Evolutionary conservation across 2,113 vertebrate species (phyloP).

Genomic region (Lucifuga dentata): DNA sequence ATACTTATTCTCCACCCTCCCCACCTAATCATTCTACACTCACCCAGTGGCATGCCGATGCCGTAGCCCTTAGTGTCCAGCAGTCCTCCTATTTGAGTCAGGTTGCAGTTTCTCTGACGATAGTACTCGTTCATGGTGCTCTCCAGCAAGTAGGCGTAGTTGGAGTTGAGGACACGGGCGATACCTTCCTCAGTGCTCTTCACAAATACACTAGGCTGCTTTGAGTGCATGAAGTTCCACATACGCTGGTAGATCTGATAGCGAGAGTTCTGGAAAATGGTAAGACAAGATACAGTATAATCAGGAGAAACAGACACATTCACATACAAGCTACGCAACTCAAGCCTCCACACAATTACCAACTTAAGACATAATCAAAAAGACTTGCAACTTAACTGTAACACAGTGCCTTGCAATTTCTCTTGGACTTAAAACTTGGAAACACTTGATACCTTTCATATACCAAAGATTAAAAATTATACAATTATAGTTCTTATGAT

Average conservation of each 20-base stretch:
- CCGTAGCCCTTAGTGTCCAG: constrained; percentile 99
- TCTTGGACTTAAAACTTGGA: too few species aligned
- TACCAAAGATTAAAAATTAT: too few species aligned
- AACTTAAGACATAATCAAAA: too few species aligned
- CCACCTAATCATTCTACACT: constrained; percentile 18
- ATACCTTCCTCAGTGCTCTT: constrained; percentile 99
- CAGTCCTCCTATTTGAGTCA: constrained; percentile 98
- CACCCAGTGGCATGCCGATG: constrained; percentile 98
- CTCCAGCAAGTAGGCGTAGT: constrained; percentile 97
- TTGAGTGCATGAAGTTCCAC: constrained; percentile 99
- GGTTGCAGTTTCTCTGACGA: constrained; percentile 97
- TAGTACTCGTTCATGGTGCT: constrained; percentile 99
- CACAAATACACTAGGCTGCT: constrained; percentile 97
- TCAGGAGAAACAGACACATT: constrained; percentile 13
- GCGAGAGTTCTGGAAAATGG: constrained; percentile 90
- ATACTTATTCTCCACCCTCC: not conserved
- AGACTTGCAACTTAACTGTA: too few species aligned
- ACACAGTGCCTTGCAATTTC: too few species aligned
- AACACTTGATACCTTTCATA: too few species aligned
- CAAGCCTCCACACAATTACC: too few species aligned
- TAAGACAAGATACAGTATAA: not conserved
- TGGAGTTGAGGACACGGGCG: constrained; percentile 95
- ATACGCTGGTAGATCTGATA: constrained; percentile 99
- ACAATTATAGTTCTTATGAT: too few species aligned
- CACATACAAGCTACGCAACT: too few species aligned